A percentile compares a stretch with the other conserved stretches of the same genome.
Evolutionary conservation across 1,140 invertebrate species (phyloP).

Genomic region (Tenebrio molitor): DNA sequence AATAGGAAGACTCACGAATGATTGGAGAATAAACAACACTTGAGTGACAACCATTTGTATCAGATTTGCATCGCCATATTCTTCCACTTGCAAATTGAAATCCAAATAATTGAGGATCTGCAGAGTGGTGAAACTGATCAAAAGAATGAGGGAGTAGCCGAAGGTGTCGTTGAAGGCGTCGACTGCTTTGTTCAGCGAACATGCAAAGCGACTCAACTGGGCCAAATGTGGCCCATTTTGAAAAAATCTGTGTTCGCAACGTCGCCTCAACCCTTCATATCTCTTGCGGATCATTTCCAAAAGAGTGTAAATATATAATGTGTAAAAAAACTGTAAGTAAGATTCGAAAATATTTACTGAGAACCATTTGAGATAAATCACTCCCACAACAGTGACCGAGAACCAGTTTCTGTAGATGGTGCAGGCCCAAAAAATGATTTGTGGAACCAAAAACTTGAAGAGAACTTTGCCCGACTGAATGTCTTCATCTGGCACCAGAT

Average conservation of each 20-base stretch:
- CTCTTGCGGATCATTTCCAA: no score
- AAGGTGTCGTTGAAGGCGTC: no score
- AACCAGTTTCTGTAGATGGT: not conserved
- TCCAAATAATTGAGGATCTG: not conserved
- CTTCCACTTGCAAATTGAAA: not conserved
- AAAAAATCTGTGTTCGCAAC: not conserved
- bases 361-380: not conserved
- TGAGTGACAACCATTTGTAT: not conserved
- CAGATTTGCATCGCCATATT: not conserved
- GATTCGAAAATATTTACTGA: not conserved
- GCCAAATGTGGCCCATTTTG: not conserved
- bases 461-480: not conserved
- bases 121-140: not conserved
- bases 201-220: not conserved
- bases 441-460: not conserved
- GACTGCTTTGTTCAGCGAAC: not conserved
- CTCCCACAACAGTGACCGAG: not conserved
- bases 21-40: no score
- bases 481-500: not conserved
- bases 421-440: not conserved
- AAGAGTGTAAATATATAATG: no score
- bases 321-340: not conserved
- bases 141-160: no score
- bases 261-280: no score
- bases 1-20: not conserved